phyloP scores from a whole-genome alignment of 1,140 invertebrate genomes.

The Paraescarpia echinospica region DNA sequence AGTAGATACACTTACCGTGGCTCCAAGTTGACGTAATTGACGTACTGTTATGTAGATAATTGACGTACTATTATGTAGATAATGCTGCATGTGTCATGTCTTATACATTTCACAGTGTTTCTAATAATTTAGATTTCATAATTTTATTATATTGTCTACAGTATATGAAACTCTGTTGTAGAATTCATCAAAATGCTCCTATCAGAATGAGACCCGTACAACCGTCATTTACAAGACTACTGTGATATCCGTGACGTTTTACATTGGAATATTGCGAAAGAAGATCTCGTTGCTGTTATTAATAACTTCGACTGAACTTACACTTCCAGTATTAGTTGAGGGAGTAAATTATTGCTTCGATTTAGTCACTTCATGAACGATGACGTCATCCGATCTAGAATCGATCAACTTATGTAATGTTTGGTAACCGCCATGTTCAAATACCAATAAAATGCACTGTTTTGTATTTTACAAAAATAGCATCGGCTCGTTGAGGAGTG shows the following conservation, averaged over 20 bases:
- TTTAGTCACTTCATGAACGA: not conserved
- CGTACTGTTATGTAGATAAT: too few species aligned
- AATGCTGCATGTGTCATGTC: not conserved
- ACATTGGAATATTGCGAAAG: not conserved
- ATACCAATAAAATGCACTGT: not conserved
- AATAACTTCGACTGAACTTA: too few species aligned
- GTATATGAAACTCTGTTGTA: not conserved
- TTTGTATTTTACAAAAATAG: not conserved
- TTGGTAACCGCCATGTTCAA: not conserved
- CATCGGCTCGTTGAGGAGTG: not conserved
- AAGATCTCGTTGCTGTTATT: not conserved
- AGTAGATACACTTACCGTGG: too few species aligned
- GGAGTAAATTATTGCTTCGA: not conserved
- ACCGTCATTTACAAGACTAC: not conserved
- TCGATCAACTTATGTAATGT: not conserved
- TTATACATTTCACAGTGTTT: not conserved
- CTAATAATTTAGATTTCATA: not conserved
- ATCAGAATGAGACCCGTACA: not conserved
- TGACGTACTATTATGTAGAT: too few species aligned
- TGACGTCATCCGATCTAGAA: not conserved
- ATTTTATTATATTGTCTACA: not conserved
- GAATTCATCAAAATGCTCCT: not conserved
- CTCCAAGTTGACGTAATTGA: too few species aligned
- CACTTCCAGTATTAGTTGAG: not conserved
- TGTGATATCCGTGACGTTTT: not conserved